Base-by-base conservation (phyloP, 2,797 vertebrate genomes). In the Sebastiscus tertius region DNA sequence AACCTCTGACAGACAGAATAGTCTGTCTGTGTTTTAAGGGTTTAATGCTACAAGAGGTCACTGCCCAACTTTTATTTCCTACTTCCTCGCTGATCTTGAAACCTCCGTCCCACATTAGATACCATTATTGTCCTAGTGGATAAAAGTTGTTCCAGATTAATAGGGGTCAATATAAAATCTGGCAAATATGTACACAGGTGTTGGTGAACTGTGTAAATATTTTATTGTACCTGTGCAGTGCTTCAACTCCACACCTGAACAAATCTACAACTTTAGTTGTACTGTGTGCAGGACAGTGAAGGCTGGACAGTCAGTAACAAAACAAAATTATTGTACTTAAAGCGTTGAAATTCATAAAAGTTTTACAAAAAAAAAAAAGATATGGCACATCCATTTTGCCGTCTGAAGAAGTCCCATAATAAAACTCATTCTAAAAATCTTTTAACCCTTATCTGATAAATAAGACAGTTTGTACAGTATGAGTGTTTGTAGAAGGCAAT, bases 141-240 rank as follows among this genome's bases (percentile, higher is more conserved):
- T 76, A 83, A 77, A 84, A 55, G 33, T 56, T n/a, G 42, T 68
- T 69, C n/a, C 39, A 60, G 69, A 77, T 80, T 70, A 34, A 62
- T 18, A 36, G 1, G 58, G 71, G 24, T 77, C 65, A 71, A 54
- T 33, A 60, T 61, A 66, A 76, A 64, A 62, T 61, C 33, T 69
- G 22, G 29, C 64, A 84, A 82, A 83, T 84, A 72, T 84, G 60
- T 65, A 84, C 77, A 79, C 71, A 77, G 86, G 77, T 85, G 82
- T 62, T 16, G 33, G 26, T 63, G 42, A 62, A 75, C 39, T 62
- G 63, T 68, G 78, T 49, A 56, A 80, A 80, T 73, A 83, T 56
- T 65, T 75, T 61, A 74, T 34, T 67, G 54, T 54, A 55, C 29
- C 31, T 39, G 8, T 24, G 27, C 49, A 78, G 52, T 9, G 6